Evolutionary conservation across 2,113 vertebrate genomes (phyloP), one percentile per base, ranked within the genome.

Genomic region (Mungos mungo): DNA sequence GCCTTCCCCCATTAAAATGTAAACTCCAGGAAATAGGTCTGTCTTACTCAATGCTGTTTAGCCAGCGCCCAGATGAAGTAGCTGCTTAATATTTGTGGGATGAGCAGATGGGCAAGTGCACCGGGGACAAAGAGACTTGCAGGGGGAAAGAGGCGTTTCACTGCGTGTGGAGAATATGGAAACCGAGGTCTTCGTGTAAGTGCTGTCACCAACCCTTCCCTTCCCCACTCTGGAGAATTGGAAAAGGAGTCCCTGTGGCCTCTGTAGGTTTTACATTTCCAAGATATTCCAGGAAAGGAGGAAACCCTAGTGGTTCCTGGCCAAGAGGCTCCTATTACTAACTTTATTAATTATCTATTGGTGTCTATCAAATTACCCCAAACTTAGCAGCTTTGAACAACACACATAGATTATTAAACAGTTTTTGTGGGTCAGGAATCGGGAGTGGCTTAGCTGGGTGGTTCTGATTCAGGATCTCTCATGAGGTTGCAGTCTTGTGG

Each of bases 221-320:
- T n/a, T 25, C 29, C 52, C 54, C 9, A 5, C 52, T n/a, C 27
- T 6, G 21, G 65, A 54, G 41, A 66, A 52, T 1, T n/a, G 71
- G 18, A 35, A 18, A 21, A 63, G 27, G 77, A 38, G n/a, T 65
- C 54, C 68, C 33, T 45, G 45, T 85, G n/a, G 33, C 74, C 29
- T 38, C 19, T 33, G 18, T 18, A n/a, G 52, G 35, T 71, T 93
- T 95, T 50, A 66, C 5, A 35, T 88, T 86, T 96, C 82, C 66
- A 52, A n/a, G 72, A 41, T 52, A 12, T 33, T 69, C 60, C 33
- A 29, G 57, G 66, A n/a, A 85, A 79, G 23, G 35, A 25, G 72
- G 21, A 89, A 45, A 25, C 11, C 76, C 19, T 54, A 23, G 19
- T 54, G 65, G 12, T 63, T 69, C 69, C 52, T 72, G 52, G 35